phyloP scores from a whole-genome alignment of 2,797 vertebrate genomes.

The Eleutherodactylus coqui region DNA sequence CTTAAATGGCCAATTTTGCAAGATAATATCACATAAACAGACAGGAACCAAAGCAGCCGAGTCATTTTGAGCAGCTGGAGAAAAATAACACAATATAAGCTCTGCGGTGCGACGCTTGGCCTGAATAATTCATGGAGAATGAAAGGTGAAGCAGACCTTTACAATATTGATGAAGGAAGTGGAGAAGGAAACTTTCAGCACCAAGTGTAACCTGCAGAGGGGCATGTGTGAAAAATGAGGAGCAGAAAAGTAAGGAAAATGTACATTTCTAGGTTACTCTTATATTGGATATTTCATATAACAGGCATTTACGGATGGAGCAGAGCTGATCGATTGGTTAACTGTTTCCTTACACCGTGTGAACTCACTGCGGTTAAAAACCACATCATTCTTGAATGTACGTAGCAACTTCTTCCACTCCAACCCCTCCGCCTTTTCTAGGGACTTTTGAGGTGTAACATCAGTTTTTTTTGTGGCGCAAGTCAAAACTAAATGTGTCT shows the following conservation, averaged over 20 bases:
- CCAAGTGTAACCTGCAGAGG: not conserved
- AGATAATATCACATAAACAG: conserved; percentile 51
- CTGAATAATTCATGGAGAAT: conserved; percentile 70
- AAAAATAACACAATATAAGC: accelerated
- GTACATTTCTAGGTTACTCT: not conserved
- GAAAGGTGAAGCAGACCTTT: conserved; percentile 45
- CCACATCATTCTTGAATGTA: too few species aligned
- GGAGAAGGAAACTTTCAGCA: conserved; percentile 2
- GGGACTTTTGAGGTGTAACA: too few species aligned
- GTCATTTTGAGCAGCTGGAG: conserved; percentile 25
- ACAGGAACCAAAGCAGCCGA: conserved; percentile 31
- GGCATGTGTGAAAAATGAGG: not conserved
- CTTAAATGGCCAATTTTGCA: accelerated
- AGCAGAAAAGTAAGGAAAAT: not conserved
- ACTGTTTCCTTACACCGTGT: not conserved
- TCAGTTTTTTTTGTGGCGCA: too few species aligned
- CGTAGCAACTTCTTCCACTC: too few species aligned
- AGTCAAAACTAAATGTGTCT: too few species aligned
- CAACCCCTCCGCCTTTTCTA: too few species aligned
- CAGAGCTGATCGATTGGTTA: not conserved
- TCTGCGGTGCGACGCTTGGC: conserved; percentile 8
- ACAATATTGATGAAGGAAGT: conserved; percentile 65
- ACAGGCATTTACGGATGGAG: not conserved
- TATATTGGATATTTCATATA: not conserved
- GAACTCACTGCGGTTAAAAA: not conserved